Evolutionary conservation across 30 jellyfish, hydroid and myxozoan genomes (phyloP).

Genomic region (Mastigias papua): DNA sequence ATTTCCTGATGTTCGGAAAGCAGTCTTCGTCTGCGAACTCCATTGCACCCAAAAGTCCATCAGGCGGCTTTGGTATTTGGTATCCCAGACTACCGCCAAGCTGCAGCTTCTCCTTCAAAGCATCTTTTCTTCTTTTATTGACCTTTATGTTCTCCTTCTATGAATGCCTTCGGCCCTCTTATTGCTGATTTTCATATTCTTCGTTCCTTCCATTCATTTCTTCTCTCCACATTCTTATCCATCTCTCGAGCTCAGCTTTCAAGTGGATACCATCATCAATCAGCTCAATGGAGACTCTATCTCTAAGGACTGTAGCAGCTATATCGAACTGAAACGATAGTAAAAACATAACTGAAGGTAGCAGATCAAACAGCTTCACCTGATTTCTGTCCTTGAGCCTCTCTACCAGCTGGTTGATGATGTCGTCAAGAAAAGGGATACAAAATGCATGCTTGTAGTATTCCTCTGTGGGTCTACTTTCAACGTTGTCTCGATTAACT

Average conservation of each 20-base stretch:
- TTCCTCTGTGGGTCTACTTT: slow-evolving; percentile 47
- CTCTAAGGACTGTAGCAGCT: slow-evolving; percentile 2
- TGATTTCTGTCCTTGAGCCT: slow-evolving; percentile 52
- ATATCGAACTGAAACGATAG: slow-evolving; percentile 16
- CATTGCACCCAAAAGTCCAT: slow-evolving; percentile 48
- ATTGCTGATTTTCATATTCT: slow-evolving; percentile 21
- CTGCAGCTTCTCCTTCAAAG: slow-evolving; percentile 38
- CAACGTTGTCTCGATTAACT: slow-evolving; percentile 37
- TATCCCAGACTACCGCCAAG: slow-evolving; percentile 47
- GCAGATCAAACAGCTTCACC: slow-evolving; percentile 3
- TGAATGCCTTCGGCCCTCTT: slow-evolving; percentile 33
- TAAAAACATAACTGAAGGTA: slow-evolving; percentile 38
- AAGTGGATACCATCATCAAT: slow-evolving; percentile 49
- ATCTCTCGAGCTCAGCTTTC: slow-evolving; percentile 31
- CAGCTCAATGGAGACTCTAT: neutral
- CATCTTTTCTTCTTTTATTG: slow-evolving; percentile 51
- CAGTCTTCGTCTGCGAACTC: slow-evolving; percentile 45
- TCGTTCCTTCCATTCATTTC: slow-evolving; percentile 37
- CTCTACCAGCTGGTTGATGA: slow-evolving; percentile 24
- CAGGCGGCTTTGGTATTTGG: slow-evolving; percentile 42
- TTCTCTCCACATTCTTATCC: slow-evolving; percentile 47
- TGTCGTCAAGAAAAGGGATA: slow-evolving; percentile 50
- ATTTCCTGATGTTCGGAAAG: slow-evolving; percentile 10
- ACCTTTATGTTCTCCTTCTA: slow-evolving; percentile 33
- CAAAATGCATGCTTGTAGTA: slow-evolving; percentile 44